Evolutionary conservation across 2,113 vertebrate genomes (phyloP).

Genomic region (Myiagra hebetior): DNA sequence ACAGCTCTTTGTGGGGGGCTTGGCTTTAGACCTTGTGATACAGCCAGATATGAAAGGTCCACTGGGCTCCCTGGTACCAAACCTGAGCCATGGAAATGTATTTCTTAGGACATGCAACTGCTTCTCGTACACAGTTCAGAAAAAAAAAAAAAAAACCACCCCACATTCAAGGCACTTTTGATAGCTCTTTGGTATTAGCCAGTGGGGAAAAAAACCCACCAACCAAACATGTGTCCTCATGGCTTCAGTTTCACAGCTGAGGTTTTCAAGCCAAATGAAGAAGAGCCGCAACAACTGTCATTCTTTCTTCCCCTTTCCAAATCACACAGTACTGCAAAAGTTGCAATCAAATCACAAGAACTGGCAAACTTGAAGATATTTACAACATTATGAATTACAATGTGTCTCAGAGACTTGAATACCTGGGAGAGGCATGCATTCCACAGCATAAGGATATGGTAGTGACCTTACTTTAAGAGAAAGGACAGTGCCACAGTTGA

Average conservation of each 20-base stretch:
- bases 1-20: neutral
- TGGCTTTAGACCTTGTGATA: neutral
- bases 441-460: neutral
- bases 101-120: neutral
- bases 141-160: too few relatives aligned
- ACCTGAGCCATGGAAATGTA: neutral
- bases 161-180: neutral
- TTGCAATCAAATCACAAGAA: neutral
- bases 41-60: neutral
- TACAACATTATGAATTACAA: neutral
- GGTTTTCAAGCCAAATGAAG: neutral
- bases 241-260: neutral
- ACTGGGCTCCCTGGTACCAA: neutral
- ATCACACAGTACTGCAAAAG: neutral
- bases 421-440: neutral
- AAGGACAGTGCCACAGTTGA: slow-evolving; percentile 27
- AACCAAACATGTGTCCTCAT: neutral
- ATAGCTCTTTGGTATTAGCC: neutral
- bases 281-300: neutral
- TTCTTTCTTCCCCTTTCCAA: neutral
- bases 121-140: neutral
- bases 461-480: neutral
- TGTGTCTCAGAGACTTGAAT: neutral
- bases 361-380: neutral
- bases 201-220: accelerated